These are phyloP conservation scores for Tringa solitaria DNA, from an alignment of 2,113 vertebrate species.

Conservation along the genomic window DNA sequence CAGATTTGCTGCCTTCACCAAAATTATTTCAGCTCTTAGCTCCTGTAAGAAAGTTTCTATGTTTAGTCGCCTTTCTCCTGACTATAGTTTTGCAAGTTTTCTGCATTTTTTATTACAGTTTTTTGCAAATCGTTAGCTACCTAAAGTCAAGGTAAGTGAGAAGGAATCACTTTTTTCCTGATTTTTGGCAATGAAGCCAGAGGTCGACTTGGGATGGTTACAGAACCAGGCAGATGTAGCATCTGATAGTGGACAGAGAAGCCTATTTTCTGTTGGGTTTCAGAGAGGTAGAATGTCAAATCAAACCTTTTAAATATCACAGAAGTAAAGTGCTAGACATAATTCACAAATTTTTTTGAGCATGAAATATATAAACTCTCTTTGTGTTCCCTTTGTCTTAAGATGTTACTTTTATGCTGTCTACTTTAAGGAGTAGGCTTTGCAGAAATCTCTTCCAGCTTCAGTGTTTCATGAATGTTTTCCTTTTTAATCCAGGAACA, in stretches of 20 bases:
- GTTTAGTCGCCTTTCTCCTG: background rate
- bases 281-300: background rate
- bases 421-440: background rate
- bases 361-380: background rate
- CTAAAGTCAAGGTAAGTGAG: background rate
- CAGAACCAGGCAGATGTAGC: background rate
- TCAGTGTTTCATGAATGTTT: background rate
- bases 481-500: constrained; percentile 72
- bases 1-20: constrained; percentile 42
- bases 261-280: background rate
- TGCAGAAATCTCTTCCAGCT: background rate
- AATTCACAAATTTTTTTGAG: background rate
- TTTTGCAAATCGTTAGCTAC: background rate
- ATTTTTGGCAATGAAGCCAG: background rate
- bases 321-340: background rate
- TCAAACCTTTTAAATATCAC: background rate
- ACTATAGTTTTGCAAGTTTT: background rate
- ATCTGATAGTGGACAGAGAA: background rate
- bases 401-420: background rate
- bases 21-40: background rate
- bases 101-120: background rate
- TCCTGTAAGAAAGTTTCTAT: background rate
- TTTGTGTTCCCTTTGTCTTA: background rate
- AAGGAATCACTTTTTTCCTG: background rate
- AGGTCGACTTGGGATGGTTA: background rate